These are phyloP conservation scores for Moxostoma hubbsi DNA, from an alignment of 2,797 vertebrate species.

Conservation along the genomic window DNA sequence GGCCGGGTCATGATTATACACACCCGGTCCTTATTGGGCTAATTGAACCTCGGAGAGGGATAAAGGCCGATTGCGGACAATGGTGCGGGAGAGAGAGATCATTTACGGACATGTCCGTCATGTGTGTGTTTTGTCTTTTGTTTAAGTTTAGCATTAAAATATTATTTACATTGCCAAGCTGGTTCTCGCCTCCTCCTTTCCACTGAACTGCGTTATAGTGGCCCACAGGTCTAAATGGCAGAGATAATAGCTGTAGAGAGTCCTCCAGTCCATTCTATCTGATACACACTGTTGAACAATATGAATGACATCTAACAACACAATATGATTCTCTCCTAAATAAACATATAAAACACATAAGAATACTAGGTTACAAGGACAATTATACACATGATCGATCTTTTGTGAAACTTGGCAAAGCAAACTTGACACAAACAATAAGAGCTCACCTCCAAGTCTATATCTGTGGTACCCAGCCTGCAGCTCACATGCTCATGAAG, in stretches of 20 bases:
- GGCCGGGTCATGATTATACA: no score
- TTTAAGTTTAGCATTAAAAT: no score
- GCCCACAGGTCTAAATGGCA: conserved; percentile 38
- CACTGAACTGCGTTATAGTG: no score
- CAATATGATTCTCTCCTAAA: not conserved
- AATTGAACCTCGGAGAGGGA: no score
- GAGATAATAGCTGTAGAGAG: conserved; percentile 29
- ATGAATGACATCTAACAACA: not conserved
- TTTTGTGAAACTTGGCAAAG: conserved; percentile 10
- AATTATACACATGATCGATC: not conserved
- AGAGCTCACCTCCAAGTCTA: not conserved
- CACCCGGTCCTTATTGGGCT: no score
- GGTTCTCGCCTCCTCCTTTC: no score
- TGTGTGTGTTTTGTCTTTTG: no score
- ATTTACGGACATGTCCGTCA: no score
- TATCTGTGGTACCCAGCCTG: not conserved
- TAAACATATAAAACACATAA: not conserved
- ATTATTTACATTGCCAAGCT: no score
- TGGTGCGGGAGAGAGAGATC: no score
- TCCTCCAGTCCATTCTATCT: conserved; percentile 2
- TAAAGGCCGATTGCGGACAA: no score
- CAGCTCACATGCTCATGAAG: not conserved
- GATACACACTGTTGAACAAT: conserved; percentile 5
- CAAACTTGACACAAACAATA: conserved; percentile 2
- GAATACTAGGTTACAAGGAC: not conserved